Conservation (phyloP, 2,888 invertebrate species). For the Drosophila eohydei region DNA sequence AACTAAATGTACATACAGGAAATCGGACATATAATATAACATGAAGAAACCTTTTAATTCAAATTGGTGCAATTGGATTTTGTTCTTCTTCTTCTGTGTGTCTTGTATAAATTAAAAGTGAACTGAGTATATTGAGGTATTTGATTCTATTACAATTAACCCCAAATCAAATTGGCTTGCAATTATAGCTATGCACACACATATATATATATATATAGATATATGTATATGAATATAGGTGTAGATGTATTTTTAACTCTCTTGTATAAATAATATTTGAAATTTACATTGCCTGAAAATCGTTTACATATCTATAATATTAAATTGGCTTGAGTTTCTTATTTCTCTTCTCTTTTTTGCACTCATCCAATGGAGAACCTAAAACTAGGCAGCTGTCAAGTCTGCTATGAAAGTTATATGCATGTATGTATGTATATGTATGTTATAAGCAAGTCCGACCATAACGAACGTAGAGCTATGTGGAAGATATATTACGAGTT, state of each 20-base stretch:
- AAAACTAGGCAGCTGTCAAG: slow-evolving; percentile 39
- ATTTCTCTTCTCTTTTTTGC: slow-evolving; percentile 4
- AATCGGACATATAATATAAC: slow-evolving; percentile 20
- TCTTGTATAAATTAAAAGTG: slow-evolving; percentile 14
- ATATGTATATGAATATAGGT: slow-evolving; percentile 21
- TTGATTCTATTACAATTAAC: slow-evolving; percentile 56
- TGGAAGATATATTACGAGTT: slow-evolving; percentile 46
- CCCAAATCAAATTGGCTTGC: slow-evolving; percentile 33
- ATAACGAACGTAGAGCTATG: slow-evolving; percentile 9
- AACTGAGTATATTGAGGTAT: slow-evolving; percentile 75
- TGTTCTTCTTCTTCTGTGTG: slow-evolving; percentile 9
- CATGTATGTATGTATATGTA: slow-evolving; percentile 7
- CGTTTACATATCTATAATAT: slow-evolving; percentile 7
- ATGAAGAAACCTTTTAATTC: slow-evolving; percentile 42
- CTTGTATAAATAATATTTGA: slow-evolving; percentile 44
- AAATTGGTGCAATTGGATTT: slow-evolving; percentile 2
- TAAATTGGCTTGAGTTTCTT: slow-evolving; percentile 9
- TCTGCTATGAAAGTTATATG: slow-evolving; percentile 25
- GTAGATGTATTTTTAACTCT: slow-evolving; percentile 20
- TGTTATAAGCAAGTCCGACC: slow-evolving; percentile 22
- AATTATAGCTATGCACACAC: slow-evolving; percentile 24
- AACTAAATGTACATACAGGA: slow-evolving; percentile 53
- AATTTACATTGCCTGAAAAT: slow-evolving; percentile 47
- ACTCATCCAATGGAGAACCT: slow-evolving; percentile 42
- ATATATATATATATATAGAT: slow-evolving; percentile 11